Base-by-base conservation (phyloP, 2,888 invertebrate species). In the Eristalis tenax region DNA sequence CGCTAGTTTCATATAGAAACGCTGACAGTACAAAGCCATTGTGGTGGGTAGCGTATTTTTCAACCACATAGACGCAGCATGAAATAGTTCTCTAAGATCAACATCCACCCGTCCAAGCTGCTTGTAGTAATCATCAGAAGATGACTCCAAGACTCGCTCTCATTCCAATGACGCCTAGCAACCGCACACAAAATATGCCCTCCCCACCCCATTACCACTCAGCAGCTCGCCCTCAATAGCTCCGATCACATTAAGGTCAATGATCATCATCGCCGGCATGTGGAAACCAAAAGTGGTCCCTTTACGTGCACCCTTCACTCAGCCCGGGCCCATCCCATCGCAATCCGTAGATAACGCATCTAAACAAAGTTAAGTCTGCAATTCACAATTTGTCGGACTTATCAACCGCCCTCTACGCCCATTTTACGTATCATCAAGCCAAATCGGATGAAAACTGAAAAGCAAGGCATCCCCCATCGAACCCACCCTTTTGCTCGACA, bases 401-500 rank as follows among this genome's bases (percentile, higher is more conserved):
- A 78, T 78, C 50, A 40, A 63, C 68, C 65, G 59, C 43, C 56
- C 40, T 76, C 66, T 81, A 56, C 65, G 75, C 18, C 43, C 71
- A 82, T 76, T 85, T 73, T 32, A 77, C 69, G 73, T 63, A 61
- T 77, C 83, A 82, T 82, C 77, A 74, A 82, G 69, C 59, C 56
- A 32, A 73, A 77, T 69, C 65, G 18, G 80, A 71, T 81, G 50
- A 76, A 76, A 76, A 59, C 59, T 59, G 26, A 23, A 59, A 71
- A 65, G 56, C 65, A 32, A 69, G 64, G 64, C 32, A 38, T 66
- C 26, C 43, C 18, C 66, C 66, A 71, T 13, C 26, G 71, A 13
- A 23, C 22, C 22, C 15, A 22, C 10, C 65, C 66, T 50, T 40
- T 82, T 69, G 65, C 82, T 64, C 23, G 68, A 68, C 70, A 85